Evolutionary conservation across 2,113 vertebrate species (phyloP).

Genomic region (Hippocampus abdominalis): DNA sequence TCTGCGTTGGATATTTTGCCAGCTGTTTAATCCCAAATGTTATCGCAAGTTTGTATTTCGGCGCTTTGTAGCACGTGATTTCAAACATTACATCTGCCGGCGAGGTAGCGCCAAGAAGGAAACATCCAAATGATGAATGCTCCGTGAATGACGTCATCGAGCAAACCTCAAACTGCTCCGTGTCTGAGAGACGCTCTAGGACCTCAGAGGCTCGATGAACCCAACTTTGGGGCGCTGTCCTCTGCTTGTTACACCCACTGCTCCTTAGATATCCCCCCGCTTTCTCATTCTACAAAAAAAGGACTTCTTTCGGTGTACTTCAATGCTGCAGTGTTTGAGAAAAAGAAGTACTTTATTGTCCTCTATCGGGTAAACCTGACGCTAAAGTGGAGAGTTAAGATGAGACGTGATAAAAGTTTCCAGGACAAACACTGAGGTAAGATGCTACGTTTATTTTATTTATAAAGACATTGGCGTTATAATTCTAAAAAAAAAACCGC

Average conservation of each 20-base stretch:
- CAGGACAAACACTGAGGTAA: slow-evolving; percentile 37
- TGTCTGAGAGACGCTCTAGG: neutral
- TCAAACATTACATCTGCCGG: neutral
- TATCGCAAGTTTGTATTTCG: neutral
- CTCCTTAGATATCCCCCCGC: neutral
- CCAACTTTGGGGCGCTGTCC: slow-evolving; percentile 14
- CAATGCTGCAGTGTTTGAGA: neutral
- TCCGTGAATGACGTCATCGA: slow-evolving; percentile 3
- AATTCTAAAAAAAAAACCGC: neutral
- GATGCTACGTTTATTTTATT: neutral
- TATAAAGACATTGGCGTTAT: neutral
- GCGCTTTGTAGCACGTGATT: neutral
- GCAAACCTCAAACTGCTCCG: neutral
- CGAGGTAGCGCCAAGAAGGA: neutral
- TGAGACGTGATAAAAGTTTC: slow-evolving; percentile 31
- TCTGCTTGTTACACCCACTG: slow-evolving; percentile 42
- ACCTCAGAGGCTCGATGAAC: slow-evolving; percentile 21
- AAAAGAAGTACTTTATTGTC: neutral
- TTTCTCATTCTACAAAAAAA: neutral
- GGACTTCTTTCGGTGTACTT: neutral
- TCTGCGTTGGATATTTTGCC: neutral
- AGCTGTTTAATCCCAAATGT: neutral
- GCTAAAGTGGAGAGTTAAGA: slow-evolving; percentile 5
- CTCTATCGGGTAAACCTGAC: neutral
- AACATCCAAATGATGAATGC: neutral